These are phyloP conservation scores for Chrysocyon brachyurus DNA, from an alignment of 2,797 vertebrate genomes.

Conservation along the genomic window DNA sequence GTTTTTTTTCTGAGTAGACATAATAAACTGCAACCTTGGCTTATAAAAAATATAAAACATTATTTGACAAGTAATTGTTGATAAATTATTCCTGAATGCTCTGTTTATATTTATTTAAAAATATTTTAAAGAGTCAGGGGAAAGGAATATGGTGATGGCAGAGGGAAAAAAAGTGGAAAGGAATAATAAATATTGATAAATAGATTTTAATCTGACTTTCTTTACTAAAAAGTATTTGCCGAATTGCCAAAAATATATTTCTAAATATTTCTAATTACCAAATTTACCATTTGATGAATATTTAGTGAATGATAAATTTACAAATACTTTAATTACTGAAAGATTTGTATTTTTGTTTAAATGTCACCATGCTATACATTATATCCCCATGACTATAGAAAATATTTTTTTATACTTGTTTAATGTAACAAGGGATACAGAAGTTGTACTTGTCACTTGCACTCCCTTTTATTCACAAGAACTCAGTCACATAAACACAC, in stretches of 20 bases:
- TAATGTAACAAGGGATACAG: too few relatives aligned
- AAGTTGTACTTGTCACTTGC: too few relatives aligned
- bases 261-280: constrained; percentile 30
- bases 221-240: neutral
- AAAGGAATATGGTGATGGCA: neutral
- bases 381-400: neutral
- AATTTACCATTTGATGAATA: neutral
- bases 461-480: too few relatives aligned
- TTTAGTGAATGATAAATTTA: neutral
- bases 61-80: constrained; percentile 39
- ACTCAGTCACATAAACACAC: too few relatives aligned
- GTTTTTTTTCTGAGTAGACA: constrained; percentile 27
- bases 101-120: neutral
- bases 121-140: neutral
- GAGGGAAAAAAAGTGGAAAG: neutral
- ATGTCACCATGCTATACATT: neutral
- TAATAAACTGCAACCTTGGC: neutral
- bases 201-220: neutral
- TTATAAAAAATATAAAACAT: neutral
- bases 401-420: neutral
- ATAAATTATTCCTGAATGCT: neutral
- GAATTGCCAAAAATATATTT: neutral
- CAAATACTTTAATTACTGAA: neutral
- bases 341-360: neutral
- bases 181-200: constrained; percentile 14